Conservation (phyloP, 2,888 invertebrate genomes). For the Tachina lurida region DNA sequence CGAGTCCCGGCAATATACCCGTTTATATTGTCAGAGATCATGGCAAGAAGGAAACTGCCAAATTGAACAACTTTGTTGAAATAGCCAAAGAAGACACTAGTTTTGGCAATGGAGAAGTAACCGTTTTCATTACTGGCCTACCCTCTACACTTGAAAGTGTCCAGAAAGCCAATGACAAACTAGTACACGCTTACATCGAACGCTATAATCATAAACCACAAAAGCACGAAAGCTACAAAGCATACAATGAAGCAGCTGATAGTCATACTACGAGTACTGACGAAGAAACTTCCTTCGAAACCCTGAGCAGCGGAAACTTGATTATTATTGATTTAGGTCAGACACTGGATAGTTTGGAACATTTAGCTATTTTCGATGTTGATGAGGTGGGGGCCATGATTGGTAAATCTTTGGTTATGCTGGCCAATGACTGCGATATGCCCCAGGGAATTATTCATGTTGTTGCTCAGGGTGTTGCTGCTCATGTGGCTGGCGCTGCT, state of each 20-base stretch:
- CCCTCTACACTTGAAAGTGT: constrained; percentile 74
- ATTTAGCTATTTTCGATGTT: constrained; percentile 74
- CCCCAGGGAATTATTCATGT: constrained; percentile 78
- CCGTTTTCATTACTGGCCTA: constrained; percentile 78
- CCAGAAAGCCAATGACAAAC: constrained; percentile 76
- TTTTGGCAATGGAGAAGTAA: constrained; percentile 78
- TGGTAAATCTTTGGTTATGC: constrained; percentile 76
- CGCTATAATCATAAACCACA: constrained; percentile 75
- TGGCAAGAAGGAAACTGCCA: constrained; percentile 75
- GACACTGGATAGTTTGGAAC: constrained; percentile 73
- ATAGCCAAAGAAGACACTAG: constrained; percentile 74
- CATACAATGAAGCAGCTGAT: background rate
- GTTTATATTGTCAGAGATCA: constrained; percentile 76
- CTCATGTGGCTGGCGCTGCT: constrained; percentile 80
- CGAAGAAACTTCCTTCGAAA: constrained; percentile 74
- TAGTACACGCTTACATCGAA: constrained; percentile 78
- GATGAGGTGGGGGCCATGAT: constrained; percentile 76
- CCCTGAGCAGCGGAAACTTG: constrained; percentile 75
- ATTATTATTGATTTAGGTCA: constrained; percentile 77
- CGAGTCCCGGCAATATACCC: constrained; percentile 76
- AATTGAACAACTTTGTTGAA: constrained; percentile 74
- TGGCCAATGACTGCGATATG: constrained; percentile 75
- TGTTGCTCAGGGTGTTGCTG: constrained; percentile 79
- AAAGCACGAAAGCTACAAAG: background rate
- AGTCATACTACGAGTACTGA: constrained; percentile 70